phyloP scores from a whole-genome alignment of 2,888 invertebrate species.

The Brachynemurus nebulosus region DNA sequence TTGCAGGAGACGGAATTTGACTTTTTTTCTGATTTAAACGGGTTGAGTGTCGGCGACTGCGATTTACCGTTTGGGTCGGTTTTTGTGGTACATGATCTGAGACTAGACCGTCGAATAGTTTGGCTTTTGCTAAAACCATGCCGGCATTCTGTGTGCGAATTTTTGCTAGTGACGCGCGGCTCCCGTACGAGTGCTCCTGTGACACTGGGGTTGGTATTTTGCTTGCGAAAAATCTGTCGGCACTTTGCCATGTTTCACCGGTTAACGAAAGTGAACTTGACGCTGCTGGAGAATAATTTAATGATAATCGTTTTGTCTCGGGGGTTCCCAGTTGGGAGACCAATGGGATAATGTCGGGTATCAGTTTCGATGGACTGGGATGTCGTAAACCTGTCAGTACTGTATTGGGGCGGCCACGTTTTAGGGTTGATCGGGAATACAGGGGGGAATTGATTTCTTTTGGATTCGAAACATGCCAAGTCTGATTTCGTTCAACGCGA shows the following conservation, averaged over 20 bases:
- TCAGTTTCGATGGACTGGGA: conserved; percentile 17
- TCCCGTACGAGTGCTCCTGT: conserved; percentile 19
- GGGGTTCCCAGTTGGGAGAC: conserved; percentile 3
- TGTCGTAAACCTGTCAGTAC: conserved; percentile 29
- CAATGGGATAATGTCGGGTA: conserved; percentile 8
- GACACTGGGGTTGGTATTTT: conserved; percentile 36
- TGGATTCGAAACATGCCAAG: conserved; percentile 41
- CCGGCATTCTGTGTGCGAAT: conserved; percentile 62
- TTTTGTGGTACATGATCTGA: conserved; percentile 5
- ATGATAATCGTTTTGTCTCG: neutral
- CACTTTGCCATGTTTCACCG: conserved; percentile 30
- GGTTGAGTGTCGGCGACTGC: neutral
- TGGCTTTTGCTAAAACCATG: conserved; percentile 66
- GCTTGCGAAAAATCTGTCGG: conserved; percentile 28
- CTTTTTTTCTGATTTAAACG: neutral
- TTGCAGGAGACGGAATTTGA: conserved; percentile 1
- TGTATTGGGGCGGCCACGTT: conserved; percentile 37
- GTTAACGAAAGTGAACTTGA: conserved; percentile 7
- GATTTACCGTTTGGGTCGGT: neutral
- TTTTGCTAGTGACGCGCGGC: conserved; percentile 58
- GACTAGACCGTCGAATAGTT: conserved; percentile 44
- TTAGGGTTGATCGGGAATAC: conserved; percentile 39
- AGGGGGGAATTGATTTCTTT: conserved; percentile 16
- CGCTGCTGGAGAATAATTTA: no score
- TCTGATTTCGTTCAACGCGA: conserved; percentile 44